Conservation (phyloP, 2,797 vertebrate species). For the Remorina albescens region DNA sequence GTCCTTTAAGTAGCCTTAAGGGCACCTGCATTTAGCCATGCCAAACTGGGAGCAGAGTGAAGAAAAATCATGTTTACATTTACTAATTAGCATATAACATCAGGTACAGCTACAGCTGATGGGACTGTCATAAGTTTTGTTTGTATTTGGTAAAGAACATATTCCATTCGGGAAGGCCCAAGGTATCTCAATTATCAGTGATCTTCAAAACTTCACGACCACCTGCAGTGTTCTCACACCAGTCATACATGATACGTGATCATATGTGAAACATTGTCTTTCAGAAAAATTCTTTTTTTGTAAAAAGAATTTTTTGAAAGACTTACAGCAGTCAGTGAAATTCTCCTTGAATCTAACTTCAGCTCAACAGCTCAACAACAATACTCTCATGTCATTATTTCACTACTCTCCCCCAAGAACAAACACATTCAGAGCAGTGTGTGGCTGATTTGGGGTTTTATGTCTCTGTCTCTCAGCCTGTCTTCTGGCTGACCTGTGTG, state of each 20-base stretch:
- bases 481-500: constrained; percentile 86
- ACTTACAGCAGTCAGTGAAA: neutral
- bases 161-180: neutral
- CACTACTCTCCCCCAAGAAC: neutral
- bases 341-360: neutral
- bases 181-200: neutral
- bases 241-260: neutral
- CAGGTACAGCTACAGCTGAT: neutral
- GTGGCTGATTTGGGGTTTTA: neutral
- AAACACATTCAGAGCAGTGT: constrained; percentile 12
- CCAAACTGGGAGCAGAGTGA: constrained; percentile 7
- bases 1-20: neutral
- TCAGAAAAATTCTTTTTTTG: no score
- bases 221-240: neutral
- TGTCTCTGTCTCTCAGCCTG: neutral
- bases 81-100: neutral
- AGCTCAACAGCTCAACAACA: neutral
- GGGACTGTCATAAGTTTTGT: neutral
- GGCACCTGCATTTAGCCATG: neutral
- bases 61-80: neutral
- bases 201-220: neutral
- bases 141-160: neutral
- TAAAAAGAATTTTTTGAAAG: neutral
- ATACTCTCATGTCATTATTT: neutral
- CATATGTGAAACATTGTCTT: neutral